Base-by-base conservation (phyloP, 2,113 vertebrate species). In the Aix galericulata region DNA sequence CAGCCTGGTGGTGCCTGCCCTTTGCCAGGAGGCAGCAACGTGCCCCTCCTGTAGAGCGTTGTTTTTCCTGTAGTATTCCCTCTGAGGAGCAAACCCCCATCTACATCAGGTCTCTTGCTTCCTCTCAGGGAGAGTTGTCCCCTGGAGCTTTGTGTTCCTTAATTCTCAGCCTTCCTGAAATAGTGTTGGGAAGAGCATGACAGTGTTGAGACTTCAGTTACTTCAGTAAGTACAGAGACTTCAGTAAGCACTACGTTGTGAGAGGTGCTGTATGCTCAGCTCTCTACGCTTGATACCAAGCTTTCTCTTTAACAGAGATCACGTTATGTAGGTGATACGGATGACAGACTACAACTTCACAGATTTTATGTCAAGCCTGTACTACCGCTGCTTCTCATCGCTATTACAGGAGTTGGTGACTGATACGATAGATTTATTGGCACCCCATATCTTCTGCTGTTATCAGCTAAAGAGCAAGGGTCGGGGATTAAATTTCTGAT, bases 241-340 rank as follows among this genome's bases (percentile, higher is more conserved):
- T 48, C 73, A 25, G 8, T 62, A 8, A 55, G 31, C 26, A 46
- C 38, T 78, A 14, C 9, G 17, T 48, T 31, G 8, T 4, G 59
- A 86, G 34, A 58, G 13, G 6, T 69, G n/a, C 13, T 27, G 27
- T 63, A 7, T 12, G 32, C 34, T 77, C 27, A 78, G 46, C 42
- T 76, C 44, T 58, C 53, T 14, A 17, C 26, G 55, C 34, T 29
- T 20, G 50, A 40, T 71, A 18, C 50, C 0, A 1, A 83, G 31
- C 34, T 48, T 25, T 67, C 66, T 31, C 15, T 53, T 69, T 34
- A n/a, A 38, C 1, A 76, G 78, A 53, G 17, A 7, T 53, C 13
- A 14, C 17, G 0, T 38, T 11, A 40, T 1, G 4, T 11, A 8
- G 25, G 15, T 38, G 59, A 11, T 16, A 9, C 4, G 22, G 72